Percentiles rank a stretch among this genome's conserved stretches.
Conservation (phyloP, 2,113 vertebrate species). For the Piaya cayana region DNA sequence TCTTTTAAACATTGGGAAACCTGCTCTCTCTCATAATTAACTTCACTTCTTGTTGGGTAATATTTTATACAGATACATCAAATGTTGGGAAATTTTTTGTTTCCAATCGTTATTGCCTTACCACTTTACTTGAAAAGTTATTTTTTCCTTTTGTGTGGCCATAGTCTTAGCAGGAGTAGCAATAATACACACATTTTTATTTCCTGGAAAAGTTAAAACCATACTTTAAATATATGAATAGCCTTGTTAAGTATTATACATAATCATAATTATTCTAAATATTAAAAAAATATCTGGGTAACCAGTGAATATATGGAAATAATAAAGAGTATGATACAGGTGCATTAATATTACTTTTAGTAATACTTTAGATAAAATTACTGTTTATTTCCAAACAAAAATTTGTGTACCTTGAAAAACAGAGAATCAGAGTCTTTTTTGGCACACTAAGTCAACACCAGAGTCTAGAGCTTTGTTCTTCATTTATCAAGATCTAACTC, state of each 20-base stretch:
- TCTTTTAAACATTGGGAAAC: constrained; percentile 60
- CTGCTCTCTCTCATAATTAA: constrained; percentile 35
- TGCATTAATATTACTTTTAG: constrained; percentile 62
- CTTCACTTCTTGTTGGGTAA: neutral
- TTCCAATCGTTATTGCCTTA: neutral
- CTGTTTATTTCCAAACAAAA: constrained; percentile 81
- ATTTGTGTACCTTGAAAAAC: constrained; percentile 69
- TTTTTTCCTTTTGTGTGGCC: constrained; percentile 4
- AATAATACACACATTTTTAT: neutral
- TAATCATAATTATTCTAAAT: constrained; percentile 40
- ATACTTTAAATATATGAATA: constrained; percentile 9
- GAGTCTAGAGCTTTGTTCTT: constrained; percentile 79
- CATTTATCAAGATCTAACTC: constrained; percentile 71
- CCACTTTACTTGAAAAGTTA: neutral
- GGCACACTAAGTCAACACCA: constrained; percentile 76
- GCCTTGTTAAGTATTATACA: constrained; percentile 47
- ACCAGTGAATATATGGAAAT: constrained; percentile 1
- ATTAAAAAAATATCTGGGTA: neutral
- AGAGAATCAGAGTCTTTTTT: constrained; percentile 69
- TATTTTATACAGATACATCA: neutral
- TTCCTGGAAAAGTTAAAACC: constrained; percentile 37
- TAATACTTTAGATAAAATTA: constrained; percentile 74
- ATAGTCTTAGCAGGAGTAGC: neutral
- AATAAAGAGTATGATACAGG: constrained; percentile 8
- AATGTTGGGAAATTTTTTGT: neutral